These are phyloP conservation scores for Sceloporus tristichus DNA, from an alignment of 2,113 vertebrate species.

Conservation along the genomic window DNA sequence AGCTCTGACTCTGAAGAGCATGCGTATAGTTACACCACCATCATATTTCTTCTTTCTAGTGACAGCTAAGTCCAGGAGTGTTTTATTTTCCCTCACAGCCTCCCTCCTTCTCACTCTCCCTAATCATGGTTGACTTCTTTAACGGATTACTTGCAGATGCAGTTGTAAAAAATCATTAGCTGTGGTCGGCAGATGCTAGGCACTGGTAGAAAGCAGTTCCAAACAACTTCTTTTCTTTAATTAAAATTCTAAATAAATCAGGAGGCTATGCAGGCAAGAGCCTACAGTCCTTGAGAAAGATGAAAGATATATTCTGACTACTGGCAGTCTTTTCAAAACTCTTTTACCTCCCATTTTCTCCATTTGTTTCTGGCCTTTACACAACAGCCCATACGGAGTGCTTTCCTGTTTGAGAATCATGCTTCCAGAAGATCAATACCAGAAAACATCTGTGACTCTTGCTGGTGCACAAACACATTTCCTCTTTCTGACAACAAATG, in stretches of 20 bases:
- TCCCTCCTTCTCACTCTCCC: slow-evolving; percentile 22
- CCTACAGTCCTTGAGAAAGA: slow-evolving; percentile 29
- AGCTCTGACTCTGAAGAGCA: neutral
- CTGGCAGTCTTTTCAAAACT: slow-evolving; percentile 39
- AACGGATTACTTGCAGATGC: slow-evolving; percentile 63
- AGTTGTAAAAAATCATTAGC: slow-evolving; percentile 67
- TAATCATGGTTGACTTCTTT: slow-evolving; percentile 53
- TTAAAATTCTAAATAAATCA: slow-evolving; percentile 76
- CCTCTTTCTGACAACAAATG: slow-evolving; percentile 31
- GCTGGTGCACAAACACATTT: slow-evolving; percentile 45
- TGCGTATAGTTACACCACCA: neutral
- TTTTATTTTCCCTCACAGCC: slow-evolving; percentile 46
- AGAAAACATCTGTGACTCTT: slow-evolving; percentile 57
- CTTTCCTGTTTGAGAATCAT: slow-evolving; percentile 63
- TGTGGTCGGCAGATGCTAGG: slow-evolving; percentile 48
- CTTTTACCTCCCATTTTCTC: slow-evolving; percentile 38
- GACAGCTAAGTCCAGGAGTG: slow-evolving; percentile 32
- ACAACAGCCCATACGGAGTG: slow-evolving; percentile 59
- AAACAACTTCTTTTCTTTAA: slow-evolving; percentile 67
- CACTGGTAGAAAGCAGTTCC: slow-evolving; percentile 52
- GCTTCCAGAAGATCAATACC: slow-evolving; percentile 66
- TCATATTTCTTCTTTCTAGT: slow-evolving; percentile 36
- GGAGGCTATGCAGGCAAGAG: slow-evolving; percentile 59
- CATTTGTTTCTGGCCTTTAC: slow-evolving; percentile 11
- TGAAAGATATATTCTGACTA: slow-evolving; percentile 48